Base-by-base conservation (phyloP, 2,888 invertebrate species). In the Unio pictorum region DNA sequence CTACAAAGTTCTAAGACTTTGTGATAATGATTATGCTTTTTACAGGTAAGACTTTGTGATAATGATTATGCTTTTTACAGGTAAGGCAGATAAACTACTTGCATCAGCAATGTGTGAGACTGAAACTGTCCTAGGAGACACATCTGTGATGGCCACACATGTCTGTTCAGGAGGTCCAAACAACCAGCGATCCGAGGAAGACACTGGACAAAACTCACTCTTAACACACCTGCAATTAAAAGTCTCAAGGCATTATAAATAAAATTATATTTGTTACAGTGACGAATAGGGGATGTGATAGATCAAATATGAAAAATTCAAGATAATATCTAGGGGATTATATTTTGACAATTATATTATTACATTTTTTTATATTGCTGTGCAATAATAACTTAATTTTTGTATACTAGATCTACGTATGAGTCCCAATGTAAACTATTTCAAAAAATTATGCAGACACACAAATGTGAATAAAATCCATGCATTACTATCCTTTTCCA, bases 101-200 rank as follows among this genome's bases (percentile, higher is more conserved):
- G 84, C 84, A 74, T 76, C 77, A 61, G 75, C 76, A 5, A 79
- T 79, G 11, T 78, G 76, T 55, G 83, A 82, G 62, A 84, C 84
- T 5, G 86, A 83, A 5, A 83, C 84, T 64, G 80, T 82, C 56
- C 82, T 81, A 8, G 87, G 87, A 8, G 85, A 82, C 34, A 86
- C 82, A 65, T 82, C 79, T 30, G 83, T 82, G 63, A 87, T 86
- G 61, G 81, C 81, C 26, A 86, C 84, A 69, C 87, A 87, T 23
- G 75, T 76, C 69, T 72, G 76, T 34, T 71, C 74, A 4, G 73
- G 72, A 28, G 74, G 73, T 54, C 79, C 77, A 71, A 76, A 75
- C 57, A 83, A 73, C 85, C 85, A 86, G 28, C 85, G 79, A 54
- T 80, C 79, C 56, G 81, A 75, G 3, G 76, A 79, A 1, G 80